Percentiles rank a stretch among this genome's conserved stretches.
Conservation (phyloP, 2,888 invertebrate genomes). For the Escarpia spicata region DNA sequence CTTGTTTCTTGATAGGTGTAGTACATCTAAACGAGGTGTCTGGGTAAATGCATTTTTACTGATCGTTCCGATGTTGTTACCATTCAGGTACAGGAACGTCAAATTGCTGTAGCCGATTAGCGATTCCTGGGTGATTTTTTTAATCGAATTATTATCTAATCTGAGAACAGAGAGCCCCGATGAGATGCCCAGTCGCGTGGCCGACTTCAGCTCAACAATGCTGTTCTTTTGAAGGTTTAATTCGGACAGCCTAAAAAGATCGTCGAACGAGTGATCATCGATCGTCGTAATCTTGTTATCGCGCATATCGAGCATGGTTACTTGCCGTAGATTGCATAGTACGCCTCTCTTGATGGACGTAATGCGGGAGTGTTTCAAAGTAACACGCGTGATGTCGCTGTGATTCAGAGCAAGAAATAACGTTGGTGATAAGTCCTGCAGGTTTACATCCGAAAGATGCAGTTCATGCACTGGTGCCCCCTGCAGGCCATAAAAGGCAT, state of each 20-base stretch:
- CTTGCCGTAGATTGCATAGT: background rate
- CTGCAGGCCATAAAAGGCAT: background rate
- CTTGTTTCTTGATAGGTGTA: background rate
- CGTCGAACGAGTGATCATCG: background rate
- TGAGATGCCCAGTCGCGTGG: background rate
- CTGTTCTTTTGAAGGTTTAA: background rate
- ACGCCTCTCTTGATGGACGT: background rate
- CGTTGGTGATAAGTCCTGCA: background rate
- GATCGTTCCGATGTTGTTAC: background rate
- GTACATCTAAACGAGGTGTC: background rate
- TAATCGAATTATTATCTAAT: background rate
- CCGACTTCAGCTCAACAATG: background rate
- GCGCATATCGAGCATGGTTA: background rate
- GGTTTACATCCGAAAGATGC: background rate
- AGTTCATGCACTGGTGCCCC: background rate
- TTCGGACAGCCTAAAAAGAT: background rate
- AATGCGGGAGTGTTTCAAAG: background rate
- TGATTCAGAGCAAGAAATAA: background rate
- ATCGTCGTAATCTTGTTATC: background rate
- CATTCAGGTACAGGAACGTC: background rate
- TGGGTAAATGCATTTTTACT: background rate
- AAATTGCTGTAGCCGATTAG: background rate
- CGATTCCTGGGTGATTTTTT: background rate
- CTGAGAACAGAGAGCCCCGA: background rate
- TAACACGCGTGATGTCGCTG: background rate